Base-by-base conservation (phyloP, 2,888 invertebrate genomes). In the Chrysolina haemoptera region DNA sequence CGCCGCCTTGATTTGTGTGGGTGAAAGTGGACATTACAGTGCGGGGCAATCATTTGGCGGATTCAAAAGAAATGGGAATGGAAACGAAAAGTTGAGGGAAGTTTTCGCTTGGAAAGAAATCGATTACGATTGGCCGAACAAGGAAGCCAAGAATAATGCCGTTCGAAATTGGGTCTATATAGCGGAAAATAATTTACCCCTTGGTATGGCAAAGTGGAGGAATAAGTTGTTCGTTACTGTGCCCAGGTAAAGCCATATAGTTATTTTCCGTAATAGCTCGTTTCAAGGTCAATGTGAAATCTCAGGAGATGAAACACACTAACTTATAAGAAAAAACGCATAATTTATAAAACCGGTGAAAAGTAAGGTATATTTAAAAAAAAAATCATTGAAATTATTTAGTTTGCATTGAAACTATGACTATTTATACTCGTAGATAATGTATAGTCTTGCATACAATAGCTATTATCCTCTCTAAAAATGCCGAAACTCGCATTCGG, bases 171-270 rank as follows among this genome's bases (percentile, higher is more conserved):
- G 91, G 53, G 89, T 88, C 66, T 94, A 92, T 84, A 88, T 93
- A 9, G 90, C 90, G 10, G 91, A 89, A 69, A 91, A 94, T 84
- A 94, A 94, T 86, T 87, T 94, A 64, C 93, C 94, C 0, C 87
- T 94, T 64, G 94, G 94, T 11, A 82, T 94, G 75, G 94, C 92
- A 68, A 89, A 91, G 70, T 94, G 94, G 93, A 91, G 90, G 82
- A 89, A 93, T 87, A 94, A 92, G 89, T 86, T 92, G 62, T 94
- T 92, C 83, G 89, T 94, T 48, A 93, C 93, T 9, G 91, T 93
- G 40, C 94, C 94, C 73, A 90, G 91, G 91, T 90, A 87, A 85
- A 81, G 69, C 12, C 8, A 64, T 35, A 8, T 43, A 27, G 16
- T 63, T 11, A 18, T 12, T 20, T 20, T 55, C 14, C 35, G 35